Conservation (phyloP, 2,797 vertebrate genomes). For the Acanthopagrus latus region DNA sequence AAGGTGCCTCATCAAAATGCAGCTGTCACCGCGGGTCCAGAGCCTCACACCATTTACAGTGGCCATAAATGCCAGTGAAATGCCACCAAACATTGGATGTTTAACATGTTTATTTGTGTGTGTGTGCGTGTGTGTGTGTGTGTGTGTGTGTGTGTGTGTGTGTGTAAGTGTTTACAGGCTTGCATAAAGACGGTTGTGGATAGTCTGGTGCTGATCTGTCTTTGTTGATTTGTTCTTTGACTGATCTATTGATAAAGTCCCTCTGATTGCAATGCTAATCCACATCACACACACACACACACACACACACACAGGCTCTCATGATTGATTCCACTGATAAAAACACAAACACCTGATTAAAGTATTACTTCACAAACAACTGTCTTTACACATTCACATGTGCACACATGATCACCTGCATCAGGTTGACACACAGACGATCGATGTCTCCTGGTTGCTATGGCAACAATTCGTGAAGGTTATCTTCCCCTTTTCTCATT, state of each 20-base stretch:
- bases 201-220: constrained; percentile 38
- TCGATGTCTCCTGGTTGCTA: constrained; percentile 43
- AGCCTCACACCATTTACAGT: constrained; percentile 38
- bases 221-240: constrained; percentile 34
- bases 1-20: constrained; percentile 61
- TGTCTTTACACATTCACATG: not conserved
- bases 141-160: constrained; percentile 3
- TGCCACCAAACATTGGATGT: constrained; percentile 52
- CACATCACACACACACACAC: not conserved
- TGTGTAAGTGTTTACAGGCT: constrained; percentile 20
- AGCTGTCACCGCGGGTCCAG: constrained; percentile 57
- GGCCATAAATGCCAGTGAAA: constrained; percentile 62
- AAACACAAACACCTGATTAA: constrained; percentile 48
- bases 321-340: constrained; percentile 20
- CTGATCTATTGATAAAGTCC: constrained; percentile 51
- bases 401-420: constrained; percentile 12
- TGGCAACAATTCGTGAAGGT: constrained; percentile 55
- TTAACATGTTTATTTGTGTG: constrained; percentile 17
- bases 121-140: constrained; percentile 2
- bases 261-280: constrained; percentile 35
- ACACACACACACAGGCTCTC: not conserved
- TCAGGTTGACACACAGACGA: constrained; percentile 21
- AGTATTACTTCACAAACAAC: not conserved
- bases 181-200: constrained; percentile 21
- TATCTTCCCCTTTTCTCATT: not conserved